A percentile compares a stretch with the other conserved stretches of the same genome.
Evolutionary conservation across 2,888 invertebrate genomes (phyloP).

Genomic region (Cerastis rubricosa): DNA sequence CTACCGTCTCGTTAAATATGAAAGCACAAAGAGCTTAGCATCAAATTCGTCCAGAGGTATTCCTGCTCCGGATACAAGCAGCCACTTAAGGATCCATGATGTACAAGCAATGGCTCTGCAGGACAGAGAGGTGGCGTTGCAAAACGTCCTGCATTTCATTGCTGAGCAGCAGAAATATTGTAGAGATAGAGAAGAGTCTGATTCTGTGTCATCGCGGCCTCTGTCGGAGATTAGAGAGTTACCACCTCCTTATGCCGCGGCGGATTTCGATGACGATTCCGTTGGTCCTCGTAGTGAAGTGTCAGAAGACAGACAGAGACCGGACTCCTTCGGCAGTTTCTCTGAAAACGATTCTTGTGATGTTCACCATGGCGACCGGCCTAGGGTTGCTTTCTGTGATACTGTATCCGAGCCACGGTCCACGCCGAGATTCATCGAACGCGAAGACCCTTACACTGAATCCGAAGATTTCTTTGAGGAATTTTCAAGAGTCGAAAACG

Average conservation of each 20-base stretch:
- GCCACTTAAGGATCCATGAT: conserved; percentile 86
- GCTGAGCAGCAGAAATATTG: conserved; percentile 94
- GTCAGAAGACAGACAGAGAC: conserved; percentile 86
- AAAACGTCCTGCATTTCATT: conserved; percentile 94
- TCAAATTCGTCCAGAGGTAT: conserved; percentile 93
- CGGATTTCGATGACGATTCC: conserved; percentile 88
- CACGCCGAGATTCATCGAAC: conserved; percentile 87
- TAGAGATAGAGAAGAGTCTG: conserved; percentile 90
- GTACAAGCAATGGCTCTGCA: conserved; percentile 88
- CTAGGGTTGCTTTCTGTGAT: conserved; percentile 84
- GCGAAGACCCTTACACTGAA: conserved; percentile 87
- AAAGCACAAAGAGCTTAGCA: conserved; percentile 95
- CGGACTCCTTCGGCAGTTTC: conserved; percentile 88
- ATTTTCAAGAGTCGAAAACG: conserved; percentile 81
- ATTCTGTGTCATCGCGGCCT: conserved; percentile 89
- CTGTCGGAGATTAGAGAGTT: conserved; percentile 91
- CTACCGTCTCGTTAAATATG: conserved; percentile 95
- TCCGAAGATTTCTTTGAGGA: conserved; percentile 85
- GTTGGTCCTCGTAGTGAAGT: conserved; percentile 87
- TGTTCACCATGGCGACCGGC: conserved; percentile 78
- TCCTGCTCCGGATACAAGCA: conserved; percentile 89
- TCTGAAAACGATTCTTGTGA: conserved; percentile 89
- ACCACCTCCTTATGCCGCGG: conserved; percentile 88
- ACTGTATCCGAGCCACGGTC: conserved; percentile 86
- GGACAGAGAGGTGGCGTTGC: conserved; percentile 93